Percentiles rank a stretch among this genome's conserved stretches.
Evolutionary conservation across 2,797 vertebrate species (phyloP).

Genomic region (Trachops cirrhosus): DNA sequence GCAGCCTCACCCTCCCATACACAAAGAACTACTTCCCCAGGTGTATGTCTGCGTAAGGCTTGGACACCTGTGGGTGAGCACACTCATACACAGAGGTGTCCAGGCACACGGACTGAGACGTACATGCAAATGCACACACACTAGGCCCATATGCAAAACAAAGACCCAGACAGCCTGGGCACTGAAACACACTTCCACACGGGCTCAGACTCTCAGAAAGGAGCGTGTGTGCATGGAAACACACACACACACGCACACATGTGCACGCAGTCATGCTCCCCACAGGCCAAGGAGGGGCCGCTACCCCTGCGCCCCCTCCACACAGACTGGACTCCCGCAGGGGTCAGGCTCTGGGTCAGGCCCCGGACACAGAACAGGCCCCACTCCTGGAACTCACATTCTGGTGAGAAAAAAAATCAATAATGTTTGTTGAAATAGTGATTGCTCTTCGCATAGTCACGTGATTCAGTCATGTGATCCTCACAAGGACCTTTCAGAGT

Average conservation of each 20-base stretch:
- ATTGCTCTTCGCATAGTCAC: neutral
- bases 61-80: neutral
- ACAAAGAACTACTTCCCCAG: neutral
- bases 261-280: neutral
- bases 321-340: neutral
- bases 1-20: neutral
- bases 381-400: neutral
- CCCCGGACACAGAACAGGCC: neutral
- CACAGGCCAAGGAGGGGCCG: neutral
- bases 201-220: neutral
- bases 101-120: neutral
- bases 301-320: neutral
- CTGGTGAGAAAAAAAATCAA: neutral
- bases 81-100: neutral
- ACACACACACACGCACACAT: accelerated
- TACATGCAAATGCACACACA: neutral
- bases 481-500: neutral
- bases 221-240: neutral
- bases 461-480: neutral
- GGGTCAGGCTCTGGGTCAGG: neutral
- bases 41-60: neutral
- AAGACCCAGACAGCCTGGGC: neutral
- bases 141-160: neutral
- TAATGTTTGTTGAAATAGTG: neutral
- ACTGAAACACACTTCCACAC: neutral